Base-by-base conservation (phyloP, 2,113 vertebrate species). In the Micronisus gabar region DNA sequence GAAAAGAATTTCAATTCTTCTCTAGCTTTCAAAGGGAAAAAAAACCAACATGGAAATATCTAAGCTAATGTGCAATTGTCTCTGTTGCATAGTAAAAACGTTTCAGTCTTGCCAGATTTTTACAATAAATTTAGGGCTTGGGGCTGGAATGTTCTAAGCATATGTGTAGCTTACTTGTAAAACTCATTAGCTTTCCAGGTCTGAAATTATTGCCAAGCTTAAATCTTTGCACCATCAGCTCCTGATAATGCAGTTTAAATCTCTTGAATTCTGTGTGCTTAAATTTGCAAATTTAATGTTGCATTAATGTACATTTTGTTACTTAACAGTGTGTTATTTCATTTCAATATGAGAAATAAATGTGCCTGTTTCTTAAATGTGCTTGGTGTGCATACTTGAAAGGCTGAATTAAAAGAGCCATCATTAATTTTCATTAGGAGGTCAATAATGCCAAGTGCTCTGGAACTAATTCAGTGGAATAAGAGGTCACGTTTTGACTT, bases 401-500 rank as follows among this genome's bases (percentile, higher is more conserved):
- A 95, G 55, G 70, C 23, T 88, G 81, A 93, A 93, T 96, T 78
- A 91, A 95, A 96, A 81, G 70, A 89, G 18, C 15, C 34, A 43
- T 93, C 63, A 93, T 97, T 97, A 96, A 95, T 98, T 98, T 98
- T 97, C 94, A 96, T 96, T 84, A 97, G 72, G 66, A 83, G 79
- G 95, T 97, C 95, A 97, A 96, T 97, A 96, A 96, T 65, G 56
- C 15, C 94, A 97, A 97, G 83, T 96, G 93, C 78, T 88, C 29
- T 97, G 86, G 76, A 98, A 97, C 61, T 97, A 97, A 95, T 91
- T 97, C 94, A 67, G 73, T 94, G 47, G 63, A 96, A 93, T 81
- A 97, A 97, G 92, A 93, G 87, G 82, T 97, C 89, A 96, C 0
- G 11, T 94, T 97, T 90, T 97, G 29, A 75, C 93, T 97, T 97